A percentile compares a stretch with the other conserved stretches of the same genome.
Evolutionary conservation across 2,113 vertebrate genomes (phyloP).

Genomic region (Rutilus rutilus): DNA sequence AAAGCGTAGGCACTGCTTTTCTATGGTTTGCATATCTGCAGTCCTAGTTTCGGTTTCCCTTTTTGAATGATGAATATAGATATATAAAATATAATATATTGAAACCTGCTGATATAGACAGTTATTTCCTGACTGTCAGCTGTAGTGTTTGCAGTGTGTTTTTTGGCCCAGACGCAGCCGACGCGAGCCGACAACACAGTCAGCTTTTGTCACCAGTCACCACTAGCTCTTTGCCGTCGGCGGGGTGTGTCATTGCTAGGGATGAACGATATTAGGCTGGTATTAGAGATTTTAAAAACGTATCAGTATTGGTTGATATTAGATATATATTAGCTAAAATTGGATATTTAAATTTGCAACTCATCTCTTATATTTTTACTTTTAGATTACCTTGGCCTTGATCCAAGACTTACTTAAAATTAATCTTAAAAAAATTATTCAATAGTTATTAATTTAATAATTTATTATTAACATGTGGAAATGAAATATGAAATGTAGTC

Average conservation of each 20-base stretch:
- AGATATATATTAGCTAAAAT: neutral
- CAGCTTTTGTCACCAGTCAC: too few relatives aligned
- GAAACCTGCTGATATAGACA: too few relatives aligned
- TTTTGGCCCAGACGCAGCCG: too few relatives aligned
- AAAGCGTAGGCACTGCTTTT: too few relatives aligned
- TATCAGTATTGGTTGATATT: neutral
- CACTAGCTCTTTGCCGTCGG: too few relatives aligned
- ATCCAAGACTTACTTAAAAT: neutral
- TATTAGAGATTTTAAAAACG: neutral
- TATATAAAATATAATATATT: too few relatives aligned
- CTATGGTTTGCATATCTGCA: too few relatives aligned
- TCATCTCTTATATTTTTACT: neutral
- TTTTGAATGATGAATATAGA: too few relatives aligned
- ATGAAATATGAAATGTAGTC: neutral
- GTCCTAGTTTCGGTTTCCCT: too few relatives aligned
- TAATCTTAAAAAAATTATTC: neutral
- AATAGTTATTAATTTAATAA: neutral
- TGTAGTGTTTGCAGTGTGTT: too few relatives aligned
- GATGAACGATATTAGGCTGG: neutral
- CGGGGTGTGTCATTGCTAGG: neutral
- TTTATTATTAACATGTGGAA: neutral
- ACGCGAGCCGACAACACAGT: too few relatives aligned
- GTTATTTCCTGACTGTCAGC: too few relatives aligned
- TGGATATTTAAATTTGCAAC: neutral
- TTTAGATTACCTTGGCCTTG: neutral